These are phyloP conservation scores for Ctenopoma multispine DNA, from an alignment of 2,797 vertebrate species.

Conservation along the genomic window DNA sequence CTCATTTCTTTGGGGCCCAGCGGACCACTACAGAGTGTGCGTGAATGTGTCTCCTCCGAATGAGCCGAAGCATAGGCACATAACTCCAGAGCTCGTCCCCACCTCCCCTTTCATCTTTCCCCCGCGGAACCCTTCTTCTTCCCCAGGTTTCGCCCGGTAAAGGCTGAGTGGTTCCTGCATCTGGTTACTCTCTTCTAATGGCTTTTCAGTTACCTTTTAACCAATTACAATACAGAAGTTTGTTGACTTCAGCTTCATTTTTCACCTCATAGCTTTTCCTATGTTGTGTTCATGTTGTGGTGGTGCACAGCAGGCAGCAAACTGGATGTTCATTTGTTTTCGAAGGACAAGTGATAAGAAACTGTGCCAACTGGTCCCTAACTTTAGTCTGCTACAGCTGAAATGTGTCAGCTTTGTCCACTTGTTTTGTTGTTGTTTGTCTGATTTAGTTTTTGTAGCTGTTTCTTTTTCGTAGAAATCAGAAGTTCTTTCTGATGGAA, in stretches of 20 bases:
- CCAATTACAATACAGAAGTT: constrained; percentile 56
- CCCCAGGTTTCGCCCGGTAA: constrained; percentile 41
- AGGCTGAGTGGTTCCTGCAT: constrained; percentile 67
- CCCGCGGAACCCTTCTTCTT: constrained; percentile 50
- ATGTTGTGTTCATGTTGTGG: constrained; percentile 20
- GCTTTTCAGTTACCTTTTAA: constrained; percentile 56
- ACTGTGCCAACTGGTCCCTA: constrained; percentile 8
- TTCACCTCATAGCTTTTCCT: constrained; percentile 55
- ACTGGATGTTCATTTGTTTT: constrained; percentile 29
- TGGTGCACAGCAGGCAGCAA: constrained; percentile 25
- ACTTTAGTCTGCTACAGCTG: not conserved
- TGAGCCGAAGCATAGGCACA: constrained; percentile 67
- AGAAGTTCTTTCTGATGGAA: not conserved
- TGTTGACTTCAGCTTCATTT: constrained; percentile 55
- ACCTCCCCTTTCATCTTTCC: constrained; percentile 55
- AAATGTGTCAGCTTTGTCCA: not conserved
- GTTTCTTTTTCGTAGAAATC: not conserved
- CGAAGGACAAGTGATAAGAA: constrained; percentile 12
- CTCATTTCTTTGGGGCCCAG: constrained; percentile 92
- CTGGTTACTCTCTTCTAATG: constrained; percentile 66
- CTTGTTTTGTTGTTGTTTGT: not conserved
- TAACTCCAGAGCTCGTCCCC: constrained; percentile 68
- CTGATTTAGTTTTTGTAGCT: not conserved
- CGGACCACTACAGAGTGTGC: constrained; percentile 85
- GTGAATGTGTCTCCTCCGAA: constrained; percentile 45